Conservation (phyloP, 2,888 invertebrate species). For the Plusia festucae region DNA sequence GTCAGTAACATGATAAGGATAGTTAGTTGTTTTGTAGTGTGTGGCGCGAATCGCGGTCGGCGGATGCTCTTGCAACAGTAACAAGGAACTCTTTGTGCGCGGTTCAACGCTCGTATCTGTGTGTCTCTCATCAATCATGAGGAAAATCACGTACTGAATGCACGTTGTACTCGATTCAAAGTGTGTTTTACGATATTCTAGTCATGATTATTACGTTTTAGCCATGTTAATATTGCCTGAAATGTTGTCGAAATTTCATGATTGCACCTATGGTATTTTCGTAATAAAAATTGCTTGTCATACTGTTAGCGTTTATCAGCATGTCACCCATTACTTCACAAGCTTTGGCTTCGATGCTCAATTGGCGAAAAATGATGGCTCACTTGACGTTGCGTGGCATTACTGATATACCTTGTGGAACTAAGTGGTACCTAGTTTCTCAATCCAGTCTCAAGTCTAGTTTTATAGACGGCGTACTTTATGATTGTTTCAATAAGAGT, state of each 20-base stretch:
- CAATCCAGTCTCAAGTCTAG: slow-evolving; percentile 20
- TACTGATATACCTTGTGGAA: slow-evolving; percentile 59
- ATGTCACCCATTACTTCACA: slow-evolving; percentile 26
- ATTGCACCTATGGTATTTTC: slow-evolving; percentile 4
- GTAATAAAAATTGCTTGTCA: slow-evolving; percentile 4
- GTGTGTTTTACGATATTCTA: slow-evolving; percentile 14
- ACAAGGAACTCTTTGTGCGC: slow-evolving; percentile 79
- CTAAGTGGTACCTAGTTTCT: slow-evolving; percentile 50
- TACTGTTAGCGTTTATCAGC: slow-evolving; percentile 1
- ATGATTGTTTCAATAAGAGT: slow-evolving; percentile 25
- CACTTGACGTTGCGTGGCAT: slow-evolving; percentile 47
- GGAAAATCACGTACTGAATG: slow-evolving; percentile 51
- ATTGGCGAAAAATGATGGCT: slow-evolving; percentile 63
- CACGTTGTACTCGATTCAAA: slow-evolving; percentile 30
- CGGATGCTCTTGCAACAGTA: slow-evolving; percentile 75
- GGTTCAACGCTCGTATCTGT: slow-evolving; percentile 70
- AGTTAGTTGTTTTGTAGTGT: slow-evolving; percentile 72
- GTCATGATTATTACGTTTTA: slow-evolving; percentile 3
- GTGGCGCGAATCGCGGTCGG: slow-evolving; percentile 70
- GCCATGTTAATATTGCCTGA: not conserved
- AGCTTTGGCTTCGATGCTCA: slow-evolving; percentile 56
- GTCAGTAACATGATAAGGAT: slow-evolving; percentile 71
- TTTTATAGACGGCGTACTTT: not conserved
- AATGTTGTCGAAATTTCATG: not conserved
- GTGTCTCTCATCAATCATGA: slow-evolving; percentile 58